Base-by-base conservation (phyloP, 2,113 vertebrate genomes). In the Pedetes capensis region DNA sequence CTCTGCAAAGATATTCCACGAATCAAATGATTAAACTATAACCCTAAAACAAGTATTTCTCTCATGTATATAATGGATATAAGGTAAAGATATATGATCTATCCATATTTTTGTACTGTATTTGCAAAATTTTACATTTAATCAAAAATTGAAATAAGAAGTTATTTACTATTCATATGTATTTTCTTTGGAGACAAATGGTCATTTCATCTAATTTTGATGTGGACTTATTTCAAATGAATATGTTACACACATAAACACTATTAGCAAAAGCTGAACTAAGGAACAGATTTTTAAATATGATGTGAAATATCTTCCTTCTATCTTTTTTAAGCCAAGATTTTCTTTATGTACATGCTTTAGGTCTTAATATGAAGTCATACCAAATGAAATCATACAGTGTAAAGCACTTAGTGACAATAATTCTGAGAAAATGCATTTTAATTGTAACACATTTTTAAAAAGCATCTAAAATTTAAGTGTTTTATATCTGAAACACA, bases 371-470 rank as follows among this genome's bases (percentile, higher is more conserved):
- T 93, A 42, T 34, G 94, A 93, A 59, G 51, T 71, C 69, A 83
- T 94, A 92, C 37, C 20, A 90, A 90, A 92, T 84, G 63, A 97
- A 98, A 97, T 94, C 37, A 91, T 25, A 81, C 76, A 92, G 57
- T 93, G 12, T 86, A 87, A 96, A 59, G 61, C 27, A 94, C 80
- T 97, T 92, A 92, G 57, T 0, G 0, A 85, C 91, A 82, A 95
- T 85, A 97, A 95, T 96, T 97, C 79, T 93, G 89, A 97, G 59
- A 79, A 95, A 98, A 94, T 82, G 44, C 87, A 95, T 91, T 97
- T 98, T 97, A 97, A 97, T 97, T 97, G n/a, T 89, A 86, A 95
- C 16, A 87, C 22, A 89, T 96, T 94, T 95, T 87, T 93, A 97
- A 94, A 95, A 95, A 47, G 96, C 91, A 97, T 95, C 79, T 95